Evolutionary conservation across 2,797 vertebrate species (phyloP).

Genomic region (Botia almorhae): DNA sequence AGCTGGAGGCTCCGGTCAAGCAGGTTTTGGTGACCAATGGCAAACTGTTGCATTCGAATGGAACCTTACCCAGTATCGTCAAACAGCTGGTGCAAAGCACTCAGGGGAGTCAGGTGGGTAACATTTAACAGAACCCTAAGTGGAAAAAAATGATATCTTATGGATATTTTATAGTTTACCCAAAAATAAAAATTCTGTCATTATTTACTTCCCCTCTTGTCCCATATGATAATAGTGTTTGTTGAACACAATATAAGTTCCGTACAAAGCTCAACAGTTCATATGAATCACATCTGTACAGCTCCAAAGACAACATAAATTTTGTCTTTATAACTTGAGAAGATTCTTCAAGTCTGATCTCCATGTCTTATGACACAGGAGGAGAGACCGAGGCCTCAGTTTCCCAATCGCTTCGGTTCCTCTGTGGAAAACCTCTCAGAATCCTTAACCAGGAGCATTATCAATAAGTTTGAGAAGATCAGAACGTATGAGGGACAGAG

Average conservation of each 20-base stretch:
- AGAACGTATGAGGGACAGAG: slow-evolving; percentile 74
- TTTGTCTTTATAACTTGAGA: too few species aligned
- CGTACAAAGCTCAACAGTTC: too few species aligned
- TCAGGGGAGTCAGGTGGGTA: slow-evolving; percentile 72
- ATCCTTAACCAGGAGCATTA: slow-evolving; percentile 73
- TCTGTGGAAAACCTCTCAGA: slow-evolving; percentile 75
- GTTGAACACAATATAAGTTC: too few species aligned
- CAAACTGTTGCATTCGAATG: slow-evolving; percentile 79
- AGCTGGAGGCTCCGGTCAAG: slow-evolving; percentile 78
- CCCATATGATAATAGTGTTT: too few species aligned
- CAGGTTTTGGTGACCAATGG: slow-evolving; percentile 82
- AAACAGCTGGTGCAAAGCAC: slow-evolving; percentile 76
- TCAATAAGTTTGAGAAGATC: slow-evolving; percentile 79
- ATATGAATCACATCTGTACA: too few species aligned
- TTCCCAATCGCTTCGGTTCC: slow-evolving; percentile 74
- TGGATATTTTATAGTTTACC: background rate
- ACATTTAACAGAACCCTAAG: background rate
- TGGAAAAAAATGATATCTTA: background rate
- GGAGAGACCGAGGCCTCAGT: slow-evolving; percentile 74
- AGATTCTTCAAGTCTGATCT: background rate
- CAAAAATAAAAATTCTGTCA: background rate
- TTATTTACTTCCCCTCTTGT: background rate
- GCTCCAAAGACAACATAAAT: too few species aligned
- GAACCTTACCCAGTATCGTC: slow-evolving; percentile 80
- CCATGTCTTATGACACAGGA: slow-evolving; percentile 72